Conservation (phyloP, 2,113 vertebrate genomes). For the Oreochromis tanganicae region DNA sequence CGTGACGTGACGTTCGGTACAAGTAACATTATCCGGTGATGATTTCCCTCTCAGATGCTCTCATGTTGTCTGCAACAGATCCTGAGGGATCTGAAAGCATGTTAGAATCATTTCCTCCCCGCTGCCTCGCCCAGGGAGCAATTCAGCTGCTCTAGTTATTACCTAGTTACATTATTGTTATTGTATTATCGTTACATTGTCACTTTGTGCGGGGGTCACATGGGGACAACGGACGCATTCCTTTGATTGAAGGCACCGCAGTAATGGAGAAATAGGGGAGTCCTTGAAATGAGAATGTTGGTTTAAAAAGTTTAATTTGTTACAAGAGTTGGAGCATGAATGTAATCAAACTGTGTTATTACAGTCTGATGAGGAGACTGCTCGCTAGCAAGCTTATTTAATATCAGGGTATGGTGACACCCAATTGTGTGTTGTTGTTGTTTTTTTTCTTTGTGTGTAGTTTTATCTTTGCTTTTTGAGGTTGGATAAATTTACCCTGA, state of each 20-base stretch:
- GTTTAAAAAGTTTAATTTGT: not conserved
- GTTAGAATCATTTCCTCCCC: constrained; percentile 51
- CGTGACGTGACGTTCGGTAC: not conserved
- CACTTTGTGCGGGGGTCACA: not conserved
- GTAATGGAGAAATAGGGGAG: not conserved
- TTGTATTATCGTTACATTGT: constrained; percentile 45
- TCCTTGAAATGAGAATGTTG: not conserved
- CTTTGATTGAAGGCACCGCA: constrained; percentile 38
- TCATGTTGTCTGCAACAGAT: constrained; percentile 21
- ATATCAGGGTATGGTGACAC: not conserved
- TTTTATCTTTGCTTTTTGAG: not conserved
- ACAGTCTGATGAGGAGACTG: not conserved
- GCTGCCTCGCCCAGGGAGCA: constrained; percentile 39
- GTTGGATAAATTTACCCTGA: not conserved
- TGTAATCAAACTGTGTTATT: not conserved
- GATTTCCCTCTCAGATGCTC: constrained; percentile 31
- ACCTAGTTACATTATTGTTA: constrained; percentile 56
- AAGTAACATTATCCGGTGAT: constrained; percentile 4
- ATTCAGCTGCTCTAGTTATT: constrained; percentile 42
- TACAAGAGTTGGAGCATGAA: not conserved
- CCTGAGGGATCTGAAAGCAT: constrained; percentile 37
- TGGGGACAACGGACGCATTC: constrained; percentile 24
- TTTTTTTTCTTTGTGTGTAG: not conserved
- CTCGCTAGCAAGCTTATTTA: not conserved
- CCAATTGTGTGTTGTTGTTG: not conserved